Base-by-base conservation (phyloP, 2,888 invertebrate genomes). In the Lamellibrachia columna region DNA sequence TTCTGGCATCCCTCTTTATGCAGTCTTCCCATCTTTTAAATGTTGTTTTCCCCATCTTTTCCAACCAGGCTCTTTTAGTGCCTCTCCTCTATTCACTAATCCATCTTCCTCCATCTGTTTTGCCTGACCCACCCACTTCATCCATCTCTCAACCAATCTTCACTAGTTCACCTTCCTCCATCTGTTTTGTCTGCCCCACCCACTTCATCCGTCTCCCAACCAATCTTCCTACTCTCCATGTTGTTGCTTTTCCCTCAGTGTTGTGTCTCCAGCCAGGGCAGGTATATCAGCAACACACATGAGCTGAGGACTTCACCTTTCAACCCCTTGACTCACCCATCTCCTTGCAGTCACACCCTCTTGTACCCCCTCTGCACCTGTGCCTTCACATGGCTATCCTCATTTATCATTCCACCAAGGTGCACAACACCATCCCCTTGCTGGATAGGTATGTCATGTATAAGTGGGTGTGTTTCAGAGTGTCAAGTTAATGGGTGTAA, bases 401-500 rank as follows among this genome's bases (percentile, higher is more conserved):
- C 28, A 28, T 0, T 28, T 28, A 28, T 28, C 28, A 28, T 28
- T 28, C 28, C 28, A 28, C 28, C 28, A 28, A 28, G 28, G 28
- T 28, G 28, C 28, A 28, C 28, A 28, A 28, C 28, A 28, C 28
- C 28, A 28, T 28, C 28, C 28, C 28, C 28, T 28, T 28, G 28
- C 28, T 28, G 28, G 28, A 28, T 28, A 28, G 28, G 28, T 28
- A 28, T 28, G 28, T 28, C 28, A 28, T 28, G 28, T 28, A 28
- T 28, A 28, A 28, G 28, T 28, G 28, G 0, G 28, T 28, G 28
- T 28, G 28, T 15, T 75, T 15, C 75, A 75, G 75, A 22, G 22
- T 75, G 75, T 75, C 28, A 91, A 52, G 91, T 91, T 91, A 52
- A 28, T 28, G 92, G 92, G 15, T 92, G 92, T 90, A 75, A 92